phyloP scores from a whole-genome alignment of 2,113 vertebrate species.

The Notechis scutatus region DNA sequence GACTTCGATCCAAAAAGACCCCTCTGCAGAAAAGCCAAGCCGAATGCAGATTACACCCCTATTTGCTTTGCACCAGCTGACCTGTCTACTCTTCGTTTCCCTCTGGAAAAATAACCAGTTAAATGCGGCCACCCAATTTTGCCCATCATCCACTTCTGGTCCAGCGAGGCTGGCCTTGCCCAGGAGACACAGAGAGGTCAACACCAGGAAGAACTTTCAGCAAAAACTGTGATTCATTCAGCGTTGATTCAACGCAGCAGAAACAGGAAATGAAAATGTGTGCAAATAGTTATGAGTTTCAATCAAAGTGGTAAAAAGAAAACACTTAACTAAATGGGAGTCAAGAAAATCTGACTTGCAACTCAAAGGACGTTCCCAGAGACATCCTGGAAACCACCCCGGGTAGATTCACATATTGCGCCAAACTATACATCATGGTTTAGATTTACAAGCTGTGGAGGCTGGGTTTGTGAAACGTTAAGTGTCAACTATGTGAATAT shows the following conservation, averaged over 20 bases:
- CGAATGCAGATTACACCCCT: neutral
- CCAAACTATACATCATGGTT: neutral
- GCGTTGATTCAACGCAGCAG: neutral
- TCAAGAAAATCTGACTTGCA: neutral
- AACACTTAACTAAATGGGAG: neutral
- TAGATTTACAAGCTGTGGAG: neutral
- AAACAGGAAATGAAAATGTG: neutral
- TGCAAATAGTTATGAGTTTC: neutral
- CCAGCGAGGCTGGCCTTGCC: neutral
- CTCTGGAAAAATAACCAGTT: neutral
- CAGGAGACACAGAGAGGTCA: neutral
- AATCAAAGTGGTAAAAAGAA: neutral
- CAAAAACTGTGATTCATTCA: constrained; percentile 8
- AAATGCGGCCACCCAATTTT: neutral
- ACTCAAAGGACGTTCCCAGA: neutral
- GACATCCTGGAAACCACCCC: neutral
- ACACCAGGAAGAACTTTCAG: neutral
- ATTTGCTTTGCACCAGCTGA: too few species aligned
- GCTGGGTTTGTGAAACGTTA: neutral
- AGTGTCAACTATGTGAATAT: neutral
- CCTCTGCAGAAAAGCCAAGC: neutral
- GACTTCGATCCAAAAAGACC: neutral
- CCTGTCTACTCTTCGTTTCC: neutral
- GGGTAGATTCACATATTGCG: neutral
- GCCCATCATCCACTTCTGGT: neutral